Percentiles rank a stretch among this genome's conserved stretches.
Evolutionary conservation across 2,888 invertebrate genomes (phyloP).

Genomic region (Leptarthrus brevirostris): DNA sequence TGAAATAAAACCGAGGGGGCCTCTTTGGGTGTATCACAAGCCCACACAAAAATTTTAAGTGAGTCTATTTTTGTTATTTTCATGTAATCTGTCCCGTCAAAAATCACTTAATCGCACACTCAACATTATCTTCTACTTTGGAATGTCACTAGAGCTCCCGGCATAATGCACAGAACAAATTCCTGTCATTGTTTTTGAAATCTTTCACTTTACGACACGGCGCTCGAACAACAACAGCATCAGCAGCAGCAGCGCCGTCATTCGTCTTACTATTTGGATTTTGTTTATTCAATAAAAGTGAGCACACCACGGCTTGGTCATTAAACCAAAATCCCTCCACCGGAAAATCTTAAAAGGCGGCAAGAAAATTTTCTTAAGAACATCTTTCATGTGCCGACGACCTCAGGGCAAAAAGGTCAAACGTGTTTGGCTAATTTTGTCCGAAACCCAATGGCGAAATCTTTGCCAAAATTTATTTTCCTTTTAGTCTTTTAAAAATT

Average conservation of each 20-base stretch:
- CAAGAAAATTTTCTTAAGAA: background rate
- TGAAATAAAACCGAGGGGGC: conserved; percentile 14
- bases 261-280: conserved; percentile 6
- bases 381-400: background rate
- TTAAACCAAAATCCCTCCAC: background rate
- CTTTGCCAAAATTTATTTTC: no score
- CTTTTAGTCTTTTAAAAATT: no score
- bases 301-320: background rate
- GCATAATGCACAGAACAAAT: conserved; percentile 35
- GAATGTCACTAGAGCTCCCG: conserved; percentile 26
- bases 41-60: conserved; percentile 43
- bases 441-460: no score
- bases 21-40: background rate
- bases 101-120: conserved; percentile 30
- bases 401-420: no score
- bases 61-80: conserved; percentile 33
- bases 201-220: background rate
- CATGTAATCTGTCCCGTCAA: conserved; percentile 27
- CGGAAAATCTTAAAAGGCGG: background rate
- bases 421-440: no score
- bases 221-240: no score
- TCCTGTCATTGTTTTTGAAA: conserved; percentile 39
- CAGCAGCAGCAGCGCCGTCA: background rate
- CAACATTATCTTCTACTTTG: background rate
- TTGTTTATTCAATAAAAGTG: conserved; percentile 21